Base-by-base conservation (phyloP, 2,888 invertebrate species). In the Meiosimyza decipiens region DNA sequence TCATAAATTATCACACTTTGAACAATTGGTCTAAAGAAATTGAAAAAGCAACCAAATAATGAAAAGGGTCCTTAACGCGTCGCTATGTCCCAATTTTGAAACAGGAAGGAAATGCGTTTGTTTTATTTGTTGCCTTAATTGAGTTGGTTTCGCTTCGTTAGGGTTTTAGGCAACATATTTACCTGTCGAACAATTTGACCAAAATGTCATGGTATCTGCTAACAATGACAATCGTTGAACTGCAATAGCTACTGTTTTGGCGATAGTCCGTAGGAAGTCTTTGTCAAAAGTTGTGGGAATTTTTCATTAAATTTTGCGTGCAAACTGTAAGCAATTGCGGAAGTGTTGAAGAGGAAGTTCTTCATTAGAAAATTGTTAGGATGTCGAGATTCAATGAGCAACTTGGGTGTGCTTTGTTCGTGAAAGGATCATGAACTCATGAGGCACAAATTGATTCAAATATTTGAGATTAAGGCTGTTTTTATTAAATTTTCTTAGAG, bases 1-100 rank as follows among this genome's bases (percentile, higher is more conserved):
- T 15, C 47, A 70, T 70, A 70, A 70, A 70, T 70, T 70, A 70
- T 63, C 70, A 22, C 47, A 63, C 40, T 54, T 15, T 33, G 33
- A 12, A 52, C 51, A 70, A 70, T 54, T 22, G 47, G 16, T 18
- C 18, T n/a, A 16, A n/a, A 18, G 18, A 47, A 3, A 22, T 18
- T 49, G 22, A 15, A 49, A 15, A 16, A 22, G 16, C 40, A 16
- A 47, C 16, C 9, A 40, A 16, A 18, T 28, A 47, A 63, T 22
- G 12, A 50, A 63, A 50, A 50, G 47, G 5, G 40, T 40, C 40
- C 40, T 40, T 40, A 13, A 18, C 47, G 40, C 7, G 47, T n/a
- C 1, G 40, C 47, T 2, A 5, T 33, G n/a, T 16, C 18, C 22
- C 51, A 11, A 9, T 13, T n/a, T 49, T 49, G 57, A 22, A 22